Percentiles rank a stretch among this genome's conserved stretches.
These are phyloP conservation scores for Taphrorychus bicolor DNA, from an alignment of 2,888 invertebrate genomes.

Conservation along the genomic window DNA sequence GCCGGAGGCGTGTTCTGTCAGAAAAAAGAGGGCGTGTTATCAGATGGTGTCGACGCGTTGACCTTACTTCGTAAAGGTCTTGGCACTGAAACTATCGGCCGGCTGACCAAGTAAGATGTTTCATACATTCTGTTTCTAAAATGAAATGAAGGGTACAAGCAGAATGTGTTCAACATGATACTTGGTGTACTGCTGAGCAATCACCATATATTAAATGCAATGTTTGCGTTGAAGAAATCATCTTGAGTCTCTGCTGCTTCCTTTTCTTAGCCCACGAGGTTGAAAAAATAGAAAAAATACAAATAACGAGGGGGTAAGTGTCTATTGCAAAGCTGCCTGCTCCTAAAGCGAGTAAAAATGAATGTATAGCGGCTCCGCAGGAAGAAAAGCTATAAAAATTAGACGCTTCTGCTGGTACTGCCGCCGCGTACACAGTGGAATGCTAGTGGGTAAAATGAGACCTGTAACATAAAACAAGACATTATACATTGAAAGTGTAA, in stretches of 20 bases:
- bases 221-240: constrained; percentile 6
- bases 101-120: not conserved
- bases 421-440: too few relatives aligned
- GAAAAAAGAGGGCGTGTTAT: constrained; percentile 1
- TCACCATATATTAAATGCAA: constrained; percentile 20
- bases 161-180: constrained; percentile 12
- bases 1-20: constrained; percentile 31
- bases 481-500: not conserved
- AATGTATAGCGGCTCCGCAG: not conserved
- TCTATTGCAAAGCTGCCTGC: too few relatives aligned
- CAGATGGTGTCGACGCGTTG: constrained; percentile 6
- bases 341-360: not conserved
- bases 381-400: not conserved
- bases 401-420: constrained; percentile 3
- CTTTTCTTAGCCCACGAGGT: not conserved
- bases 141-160: too few relatives aligned
- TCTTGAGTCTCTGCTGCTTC: not conserved
- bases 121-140: not conserved
- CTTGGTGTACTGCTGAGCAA: constrained; percentile 11
- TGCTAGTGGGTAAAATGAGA: constrained; percentile 17
- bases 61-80: constrained; percentile 29
- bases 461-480: constrained; percentile 39
- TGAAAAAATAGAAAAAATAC: not conserved
- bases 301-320: not conserved
- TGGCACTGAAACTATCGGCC: not conserved